phyloP scores from a whole-genome alignment of 2,888 invertebrate species.

The Tetrapedia diversipes region DNA sequence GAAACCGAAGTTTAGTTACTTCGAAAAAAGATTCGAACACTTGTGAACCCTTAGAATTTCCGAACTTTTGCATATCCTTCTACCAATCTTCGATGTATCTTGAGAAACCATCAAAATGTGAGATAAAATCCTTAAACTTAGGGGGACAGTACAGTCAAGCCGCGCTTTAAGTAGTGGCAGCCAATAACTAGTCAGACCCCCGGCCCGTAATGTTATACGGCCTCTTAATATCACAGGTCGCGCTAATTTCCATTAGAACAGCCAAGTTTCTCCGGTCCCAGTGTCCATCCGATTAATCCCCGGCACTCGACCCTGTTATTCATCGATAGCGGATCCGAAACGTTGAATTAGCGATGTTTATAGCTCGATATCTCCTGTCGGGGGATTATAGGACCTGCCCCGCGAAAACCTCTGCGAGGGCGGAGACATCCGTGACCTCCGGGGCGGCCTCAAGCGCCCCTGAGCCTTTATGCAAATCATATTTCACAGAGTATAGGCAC shows the following conservation, averaged over 20 bases:
- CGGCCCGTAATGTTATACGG: background rate
- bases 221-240: background rate
- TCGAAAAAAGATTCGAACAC: too few species aligned
- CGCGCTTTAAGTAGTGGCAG: background rate
- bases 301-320: slow-evolving; percentile 3
- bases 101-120: too few species aligned
- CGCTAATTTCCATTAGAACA: background rate
- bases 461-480: slow-evolving; percentile 68
- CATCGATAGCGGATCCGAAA: slow-evolving; percentile 11
- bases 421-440: slow-evolving; percentile 30
- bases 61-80: too few species aligned
- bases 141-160: too few species aligned
- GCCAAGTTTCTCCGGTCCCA: background rate
- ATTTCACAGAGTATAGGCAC: slow-evolving; percentile 58
- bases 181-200: background rate
- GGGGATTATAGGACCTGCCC: slow-evolving; percentile 23
- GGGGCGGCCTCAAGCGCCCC: slow-evolving; percentile 16
- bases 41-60: too few species aligned
- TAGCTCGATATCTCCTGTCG: slow-evolving; percentile 33
- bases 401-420: slow-evolving; percentile 15
- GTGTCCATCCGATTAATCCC: slow-evolving; percentile 5
- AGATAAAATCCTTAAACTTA: too few species aligned
- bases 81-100: too few species aligned
- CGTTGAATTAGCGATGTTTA: slow-evolving; percentile 36
- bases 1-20: too few species aligned